phyloP scores from a whole-genome alignment of 2,888 invertebrate species.

The Netelia inedita region DNA sequence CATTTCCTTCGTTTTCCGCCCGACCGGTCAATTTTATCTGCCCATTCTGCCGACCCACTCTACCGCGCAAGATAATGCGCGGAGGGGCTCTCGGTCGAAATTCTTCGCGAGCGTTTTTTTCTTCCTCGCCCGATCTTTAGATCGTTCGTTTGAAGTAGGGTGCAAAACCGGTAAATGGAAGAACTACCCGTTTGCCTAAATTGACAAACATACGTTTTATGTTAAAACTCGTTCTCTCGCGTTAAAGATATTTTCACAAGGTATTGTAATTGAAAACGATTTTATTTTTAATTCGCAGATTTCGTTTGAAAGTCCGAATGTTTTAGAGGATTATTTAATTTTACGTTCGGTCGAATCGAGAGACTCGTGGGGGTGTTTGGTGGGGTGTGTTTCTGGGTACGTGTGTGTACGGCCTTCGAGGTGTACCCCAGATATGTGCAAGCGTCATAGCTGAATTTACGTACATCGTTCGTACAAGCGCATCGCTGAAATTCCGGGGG shows the following conservation, averaged over 20 bases:
- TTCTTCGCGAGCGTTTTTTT: conserved; percentile 21
- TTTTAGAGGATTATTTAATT: no score
- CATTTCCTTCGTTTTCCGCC: conserved; percentile 66
- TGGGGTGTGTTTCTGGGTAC: no score
- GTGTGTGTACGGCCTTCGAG: no score
- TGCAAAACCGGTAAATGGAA: background rate
- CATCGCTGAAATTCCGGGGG: background rate
- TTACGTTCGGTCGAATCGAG: no score
- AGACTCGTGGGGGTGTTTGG: no score
- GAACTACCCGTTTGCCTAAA: background rate
- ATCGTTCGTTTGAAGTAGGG: background rate
- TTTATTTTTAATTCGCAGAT: no score
- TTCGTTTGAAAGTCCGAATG: no score
- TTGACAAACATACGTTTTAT: background rate
- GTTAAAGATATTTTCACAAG: background rate
- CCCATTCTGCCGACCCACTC: conserved; percentile 55
- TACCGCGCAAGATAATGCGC: conserved; percentile 51
- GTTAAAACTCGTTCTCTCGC: background rate
- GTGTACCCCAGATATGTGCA: no score
- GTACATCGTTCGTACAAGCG: no score
- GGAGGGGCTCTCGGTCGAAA: conserved; percentile 16
- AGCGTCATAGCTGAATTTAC: no score
- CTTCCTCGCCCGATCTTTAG: background rate
- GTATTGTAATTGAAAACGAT: no score
- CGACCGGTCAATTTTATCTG: conserved; percentile 59